Base-by-base conservation (phyloP, 2,888 invertebrate genomes). In the Amaurobius ferox region DNA sequence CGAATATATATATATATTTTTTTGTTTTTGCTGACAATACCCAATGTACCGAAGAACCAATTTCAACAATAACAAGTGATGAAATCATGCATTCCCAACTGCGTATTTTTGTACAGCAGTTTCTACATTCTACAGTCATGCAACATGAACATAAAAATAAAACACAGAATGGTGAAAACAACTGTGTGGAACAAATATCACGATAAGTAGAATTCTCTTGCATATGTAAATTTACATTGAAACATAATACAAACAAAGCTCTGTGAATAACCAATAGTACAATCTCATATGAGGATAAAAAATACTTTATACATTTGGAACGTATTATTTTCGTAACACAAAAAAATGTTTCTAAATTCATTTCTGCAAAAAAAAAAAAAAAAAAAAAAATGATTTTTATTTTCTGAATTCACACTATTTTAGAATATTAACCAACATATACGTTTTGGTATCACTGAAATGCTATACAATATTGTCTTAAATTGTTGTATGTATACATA, bases 41-140 rank as follows among this genome's bases (percentile, higher is more conserved):
- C 81, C 81, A 62, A 61, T 76, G 28, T 35, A 76, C 76, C 81
- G 76, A 72, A 64, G 39, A 76, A 73, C 62, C 66, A 68, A 9
- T 35, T 32, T 35, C 32, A 74, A 78, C 64, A 79, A 71, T 55
- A 67, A 73, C 55, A 32, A 70, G 32, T 44, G 40, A 44, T 55
- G 26, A 79, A 32, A 48, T 66, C 66, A 64, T 66, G 66, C 32
- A 66, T 55, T 67, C n/a, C 44, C 16, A 3, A 6, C 1, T 23
- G 23, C 23, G 23, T 23, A 55, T 23, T 23, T 16, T 2, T 11
- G 16, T 55, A 23, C 55, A 55, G 23, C 23, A 23, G 19, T 55
- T 23, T 55, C 55, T 55, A 55, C 55, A 55, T n/a, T 55, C 23
- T 55, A 55, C 2, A 55, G 55, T 23, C 55, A 55, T 55, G 23